A percentile compares a stretch with the other conserved stretches of the same genome.
These are phyloP conservation scores for Pollenia labialis DNA, from an alignment of 2,888 invertebrate genomes.

Conservation along the genomic window DNA sequence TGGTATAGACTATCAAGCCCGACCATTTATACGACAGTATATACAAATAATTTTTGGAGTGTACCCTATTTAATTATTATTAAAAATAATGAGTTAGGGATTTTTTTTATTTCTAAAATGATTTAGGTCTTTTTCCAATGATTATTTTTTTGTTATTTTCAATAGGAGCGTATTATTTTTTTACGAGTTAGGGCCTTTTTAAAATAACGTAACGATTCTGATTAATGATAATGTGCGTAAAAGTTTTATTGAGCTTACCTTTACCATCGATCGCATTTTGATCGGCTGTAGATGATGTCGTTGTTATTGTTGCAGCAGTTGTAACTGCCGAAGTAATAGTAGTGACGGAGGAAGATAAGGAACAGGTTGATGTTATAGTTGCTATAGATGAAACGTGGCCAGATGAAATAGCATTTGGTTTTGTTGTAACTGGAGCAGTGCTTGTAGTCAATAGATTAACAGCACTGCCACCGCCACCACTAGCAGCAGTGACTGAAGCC, in stretches of 20 bases:
- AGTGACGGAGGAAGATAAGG: constrained; percentile 54
- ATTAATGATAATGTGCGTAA: neutral
- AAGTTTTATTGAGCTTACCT: constrained; percentile 84
- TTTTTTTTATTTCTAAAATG: too few species aligned
- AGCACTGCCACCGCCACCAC: constrained; percentile 21
- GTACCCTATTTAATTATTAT: too few species aligned
- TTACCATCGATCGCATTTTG: constrained; percentile 83
- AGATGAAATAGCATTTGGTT: constrained; percentile 60
- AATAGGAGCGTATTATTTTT: too few species aligned
- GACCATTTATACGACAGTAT: too few species aligned
- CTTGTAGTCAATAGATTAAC: constrained; percentile 74
- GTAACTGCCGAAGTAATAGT: constrained; percentile 71
- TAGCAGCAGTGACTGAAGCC: constrained; percentile 49
- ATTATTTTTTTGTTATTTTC: too few species aligned
- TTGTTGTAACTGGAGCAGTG: constrained; percentile 62
- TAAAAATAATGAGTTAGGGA: too few species aligned
- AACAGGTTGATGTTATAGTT: constrained; percentile 64
- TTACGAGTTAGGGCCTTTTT: too few species aligned
- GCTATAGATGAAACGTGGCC: constrained; percentile 55
- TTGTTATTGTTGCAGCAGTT: constrained; percentile 60
- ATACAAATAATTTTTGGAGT: too few species aligned
- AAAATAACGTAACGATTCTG: too few species aligned
- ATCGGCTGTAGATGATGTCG: constrained; percentile 75
- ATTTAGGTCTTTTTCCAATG: too few species aligned
- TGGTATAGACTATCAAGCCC: too few species aligned